Conservation (phyloP, 2,888 invertebrate genomes). For the Bugulina stolonifera region DNA sequence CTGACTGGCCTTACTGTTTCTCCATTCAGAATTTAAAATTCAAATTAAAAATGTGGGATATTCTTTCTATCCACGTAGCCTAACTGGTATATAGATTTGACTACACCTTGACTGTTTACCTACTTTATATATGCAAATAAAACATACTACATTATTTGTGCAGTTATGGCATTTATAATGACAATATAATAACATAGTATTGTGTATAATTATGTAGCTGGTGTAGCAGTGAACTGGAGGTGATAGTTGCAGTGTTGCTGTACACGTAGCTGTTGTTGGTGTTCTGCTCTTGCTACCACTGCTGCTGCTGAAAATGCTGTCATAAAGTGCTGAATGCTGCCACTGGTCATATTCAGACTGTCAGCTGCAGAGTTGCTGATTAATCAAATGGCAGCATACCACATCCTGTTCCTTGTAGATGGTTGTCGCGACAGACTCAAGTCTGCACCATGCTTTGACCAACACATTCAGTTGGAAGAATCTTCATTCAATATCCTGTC, state of each 20-base stretch:
- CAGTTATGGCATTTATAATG: neutral
- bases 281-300: neutral
- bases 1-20: too few species aligned
- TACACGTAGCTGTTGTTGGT: neutral
- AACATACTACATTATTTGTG: neutral
- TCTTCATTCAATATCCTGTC: too few species aligned
- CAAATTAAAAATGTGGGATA: too few species aligned
- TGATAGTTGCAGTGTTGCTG: neutral
- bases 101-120: neutral
- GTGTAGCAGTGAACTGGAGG: neutral
- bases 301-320: neutral
- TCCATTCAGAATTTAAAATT: too few species aligned
- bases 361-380: neutral
- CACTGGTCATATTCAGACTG: too few species aligned
- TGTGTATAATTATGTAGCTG: conserved; percentile 24
- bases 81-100: too few species aligned
- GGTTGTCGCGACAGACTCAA: too few species aligned
- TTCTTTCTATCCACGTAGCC: neutral
- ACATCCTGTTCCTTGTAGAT: too few species aligned
- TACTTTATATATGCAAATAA: neutral
- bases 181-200: neutral
- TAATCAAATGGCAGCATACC: too few species aligned
- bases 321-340: neutral
- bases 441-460: too few species aligned
- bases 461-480: too few species aligned